Evolutionary conservation across 2,113 vertebrate species (phyloP).

Genomic region (Sylvicapra grimmia): DNA sequence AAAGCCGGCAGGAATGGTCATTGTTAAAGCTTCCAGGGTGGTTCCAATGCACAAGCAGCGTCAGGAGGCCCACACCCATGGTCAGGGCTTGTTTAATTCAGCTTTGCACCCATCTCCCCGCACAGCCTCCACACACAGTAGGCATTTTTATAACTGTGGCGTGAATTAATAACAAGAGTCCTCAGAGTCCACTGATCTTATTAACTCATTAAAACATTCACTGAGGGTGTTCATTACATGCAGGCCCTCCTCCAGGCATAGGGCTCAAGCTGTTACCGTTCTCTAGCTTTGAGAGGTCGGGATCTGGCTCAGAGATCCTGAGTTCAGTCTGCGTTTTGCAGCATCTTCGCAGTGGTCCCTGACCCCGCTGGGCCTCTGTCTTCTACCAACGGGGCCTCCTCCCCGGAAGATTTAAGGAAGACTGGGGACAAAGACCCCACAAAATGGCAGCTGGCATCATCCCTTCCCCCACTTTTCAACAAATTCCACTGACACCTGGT

Average conservation of each 20-base stretch:
- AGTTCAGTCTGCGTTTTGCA: background rate
- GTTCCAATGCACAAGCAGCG: rapidly evolving
- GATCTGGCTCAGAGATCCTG: background rate
- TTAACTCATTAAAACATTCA: background rate
- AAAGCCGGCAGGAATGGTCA: rapidly evolving
- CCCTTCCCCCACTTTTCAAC: too few species aligned
- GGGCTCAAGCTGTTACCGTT: background rate
- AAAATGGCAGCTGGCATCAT: slow-evolving; percentile 42
- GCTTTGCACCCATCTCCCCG: background rate
- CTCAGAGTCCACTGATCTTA: background rate
- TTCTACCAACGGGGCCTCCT: background rate
- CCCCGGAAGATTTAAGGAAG: background rate
- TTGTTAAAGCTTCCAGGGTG: too few species aligned
- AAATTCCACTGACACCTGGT: background rate
- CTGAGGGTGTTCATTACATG: too few species aligned
- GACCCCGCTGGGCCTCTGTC: background rate
- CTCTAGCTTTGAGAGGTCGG: background rate
- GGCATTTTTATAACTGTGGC: background rate
- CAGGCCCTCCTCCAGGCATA: background rate
- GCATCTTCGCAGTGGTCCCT: background rate
- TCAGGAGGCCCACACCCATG: background rate
- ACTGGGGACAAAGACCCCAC: slow-evolving; percentile 47
- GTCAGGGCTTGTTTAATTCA: background rate
- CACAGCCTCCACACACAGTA: background rate
- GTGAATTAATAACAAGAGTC: background rate